Evolutionary conservation across 2,797 vertebrate species (phyloP).

Genomic region (Lepidocolaptes lacrymiger): DNA sequence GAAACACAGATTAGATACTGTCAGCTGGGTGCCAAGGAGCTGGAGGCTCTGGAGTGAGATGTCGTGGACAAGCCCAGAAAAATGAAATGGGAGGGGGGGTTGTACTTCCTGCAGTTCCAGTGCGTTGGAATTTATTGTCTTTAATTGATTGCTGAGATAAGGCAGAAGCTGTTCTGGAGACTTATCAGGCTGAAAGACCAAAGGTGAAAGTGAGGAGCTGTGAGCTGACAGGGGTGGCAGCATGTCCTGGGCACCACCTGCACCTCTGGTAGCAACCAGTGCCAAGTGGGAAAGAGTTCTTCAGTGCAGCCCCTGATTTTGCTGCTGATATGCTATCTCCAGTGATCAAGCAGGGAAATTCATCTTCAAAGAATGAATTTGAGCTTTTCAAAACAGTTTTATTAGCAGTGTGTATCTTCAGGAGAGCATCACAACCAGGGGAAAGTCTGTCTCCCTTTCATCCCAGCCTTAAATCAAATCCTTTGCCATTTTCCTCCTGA

Average conservation of each 20-base stretch:
- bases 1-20: not conserved
- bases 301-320: not conserved
- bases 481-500: not conserved
- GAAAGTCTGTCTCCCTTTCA: not conserved
- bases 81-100: not conserved
- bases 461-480: not conserved
- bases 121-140: constrained; percentile 18
- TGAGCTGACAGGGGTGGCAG: not conserved
- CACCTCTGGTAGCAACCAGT: not conserved
- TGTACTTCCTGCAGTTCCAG: not conserved
- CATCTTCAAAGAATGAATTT: not conserved
- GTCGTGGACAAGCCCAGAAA: constrained; percentile 7
- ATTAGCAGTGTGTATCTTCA: not conserved
- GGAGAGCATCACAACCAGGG: not conserved
- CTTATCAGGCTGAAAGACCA: not conserved
- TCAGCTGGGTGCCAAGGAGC: constrained; percentile 42
- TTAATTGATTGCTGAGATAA: constrained; percentile 14
- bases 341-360: not conserved
- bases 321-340: not conserved
- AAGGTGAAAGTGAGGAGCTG: not conserved
- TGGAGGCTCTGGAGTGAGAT: constrained; percentile 22
- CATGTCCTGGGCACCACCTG: not conserved
- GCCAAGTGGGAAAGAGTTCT: not conserved
- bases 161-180: not conserved
- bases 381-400: not conserved